These are phyloP conservation scores for Paratilapia polleni DNA, from an alignment of 2,113 vertebrate species.

Conservation along the genomic window DNA sequence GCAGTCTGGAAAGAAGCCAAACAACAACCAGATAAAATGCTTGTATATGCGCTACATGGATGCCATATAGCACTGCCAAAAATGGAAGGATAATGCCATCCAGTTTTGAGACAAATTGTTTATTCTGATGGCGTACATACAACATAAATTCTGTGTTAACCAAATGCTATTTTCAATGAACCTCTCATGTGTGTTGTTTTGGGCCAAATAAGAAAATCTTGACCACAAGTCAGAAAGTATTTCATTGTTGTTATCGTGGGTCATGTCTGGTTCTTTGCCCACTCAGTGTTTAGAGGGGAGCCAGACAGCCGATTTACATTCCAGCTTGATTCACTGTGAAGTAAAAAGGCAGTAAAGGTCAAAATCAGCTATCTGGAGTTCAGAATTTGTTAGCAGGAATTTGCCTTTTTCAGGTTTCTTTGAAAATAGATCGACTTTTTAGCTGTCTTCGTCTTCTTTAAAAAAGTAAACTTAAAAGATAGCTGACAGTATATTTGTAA, in stretches of 20 bases:
- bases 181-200: neutral
- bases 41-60: neutral
- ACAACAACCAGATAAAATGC: conserved; percentile 34
- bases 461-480: neutral
- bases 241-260: conserved; percentile 21
- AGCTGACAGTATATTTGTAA: neutral
- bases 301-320: conserved; percentile 58
- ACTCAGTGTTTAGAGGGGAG: conserved; percentile 46
- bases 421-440: neutral
- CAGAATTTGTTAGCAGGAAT: neutral
- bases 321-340: conserved; percentile 28
- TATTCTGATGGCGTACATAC: neutral
- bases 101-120: neutral
- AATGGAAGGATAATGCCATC: conserved; percentile 15
- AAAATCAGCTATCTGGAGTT: neutral
- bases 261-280: conserved; percentile 10
- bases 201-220: neutral
- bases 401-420: neutral
- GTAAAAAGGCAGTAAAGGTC: conserved; percentile 9
- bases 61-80: conserved; percentile 5
- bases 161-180: conserved; percentile 12
- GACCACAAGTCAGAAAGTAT: conserved; percentile 27
- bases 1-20: conserved; percentile 11
- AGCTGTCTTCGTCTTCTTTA: neutral
- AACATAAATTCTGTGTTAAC: neutral